A percentile compares a stretch with the other conserved stretches of the same genome.
These are phyloP conservation scores for Adineta ricciae DNA, from an alignment of 2,888 invertebrate species.

Conservation along the genomic window DNA sequence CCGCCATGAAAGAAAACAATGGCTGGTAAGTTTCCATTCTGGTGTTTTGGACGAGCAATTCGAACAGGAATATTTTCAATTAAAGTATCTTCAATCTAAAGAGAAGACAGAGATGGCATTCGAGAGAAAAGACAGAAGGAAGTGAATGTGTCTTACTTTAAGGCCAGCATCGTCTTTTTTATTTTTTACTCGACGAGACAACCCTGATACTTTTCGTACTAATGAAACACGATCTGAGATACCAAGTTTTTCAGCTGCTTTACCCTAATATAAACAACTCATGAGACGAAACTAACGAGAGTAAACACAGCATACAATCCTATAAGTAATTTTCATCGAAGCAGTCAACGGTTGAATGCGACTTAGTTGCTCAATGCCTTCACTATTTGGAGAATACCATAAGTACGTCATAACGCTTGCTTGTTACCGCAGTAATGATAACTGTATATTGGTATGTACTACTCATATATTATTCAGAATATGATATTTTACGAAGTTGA, in stretches of 20 bases:
- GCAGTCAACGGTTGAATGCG: not conserved
- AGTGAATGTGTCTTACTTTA: not conserved
- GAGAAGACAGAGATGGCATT: not conserved
- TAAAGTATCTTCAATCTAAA: not conserved
- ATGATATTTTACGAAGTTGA: too few species aligned
- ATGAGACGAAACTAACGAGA: not conserved
- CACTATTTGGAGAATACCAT: not conserved
- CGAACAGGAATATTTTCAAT: not conserved
- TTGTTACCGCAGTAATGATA: not conserved
- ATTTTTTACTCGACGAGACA: not conserved
- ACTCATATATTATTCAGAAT: not conserved
- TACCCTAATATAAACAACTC: not conserved
- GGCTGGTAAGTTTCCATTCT: not conserved
- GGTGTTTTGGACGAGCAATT: not conserved
- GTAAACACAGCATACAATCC: not conserved
- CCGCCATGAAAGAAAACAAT: slow-evolving; percentile 28
- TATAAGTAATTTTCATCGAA: not conserved
- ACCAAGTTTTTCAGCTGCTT: not conserved
- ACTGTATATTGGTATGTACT: not conserved
- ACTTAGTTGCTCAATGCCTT: not conserved
- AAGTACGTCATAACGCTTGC: not conserved
- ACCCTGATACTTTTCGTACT: not conserved
- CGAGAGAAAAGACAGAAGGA: not conserved
- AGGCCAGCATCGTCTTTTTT: not conserved
- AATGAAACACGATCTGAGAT: not conserved